Evolutionary conservation across 2,113 vertebrate species (phyloP), one percentile per base, ranked within the genome.

Genomic region (Apteryx mantelli): DNA sequence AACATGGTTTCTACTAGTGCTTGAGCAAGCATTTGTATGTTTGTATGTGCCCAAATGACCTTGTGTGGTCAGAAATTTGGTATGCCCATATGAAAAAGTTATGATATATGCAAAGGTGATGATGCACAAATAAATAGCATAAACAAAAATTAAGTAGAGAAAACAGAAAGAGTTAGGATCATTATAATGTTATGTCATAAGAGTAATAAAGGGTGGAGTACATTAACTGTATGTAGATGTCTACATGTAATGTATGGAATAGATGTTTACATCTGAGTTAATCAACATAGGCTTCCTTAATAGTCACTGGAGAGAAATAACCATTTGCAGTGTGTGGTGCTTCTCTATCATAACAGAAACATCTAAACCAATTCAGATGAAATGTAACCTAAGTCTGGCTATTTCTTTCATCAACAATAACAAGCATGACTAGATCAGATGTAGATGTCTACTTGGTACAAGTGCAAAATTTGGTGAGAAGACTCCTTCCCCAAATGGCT

Each of bases 1-100:
- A 94, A 82, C 52, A 64, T 28, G 60, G 48, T 93, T 94, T 95
- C 80, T 58, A 7, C 66, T 85, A 80, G 40, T 42, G 64, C 64
- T 90, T 68, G 75, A 94, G 50, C 34, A 65, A 83, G 40, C 15
- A 83, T 11, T 77, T 82, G 12, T 48, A 18, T 34, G 34, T 46
- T 80, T 70, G 10, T 40, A 16, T 65, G 55, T 40, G 44, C 7
- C 63, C 86, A 77, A 94, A 89, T 32, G 48, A 48, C 15, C 5
- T 53, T 40, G 7, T 38, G 40, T 52, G 36, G 76, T 66, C 53
- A 94, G 71, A 93, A 93, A 58, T 83, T 63, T 52, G 20, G 13
- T 58, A 50, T 77, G 21, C 7, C 20, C 38, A 1, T 19, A 53
- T 28, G 38, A 65, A 95, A 77, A 89, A 9, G 12, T 11, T 50